Base-by-base conservation (phyloP, 2,113 vertebrate species). In the Burhinus bistriatus region DNA sequence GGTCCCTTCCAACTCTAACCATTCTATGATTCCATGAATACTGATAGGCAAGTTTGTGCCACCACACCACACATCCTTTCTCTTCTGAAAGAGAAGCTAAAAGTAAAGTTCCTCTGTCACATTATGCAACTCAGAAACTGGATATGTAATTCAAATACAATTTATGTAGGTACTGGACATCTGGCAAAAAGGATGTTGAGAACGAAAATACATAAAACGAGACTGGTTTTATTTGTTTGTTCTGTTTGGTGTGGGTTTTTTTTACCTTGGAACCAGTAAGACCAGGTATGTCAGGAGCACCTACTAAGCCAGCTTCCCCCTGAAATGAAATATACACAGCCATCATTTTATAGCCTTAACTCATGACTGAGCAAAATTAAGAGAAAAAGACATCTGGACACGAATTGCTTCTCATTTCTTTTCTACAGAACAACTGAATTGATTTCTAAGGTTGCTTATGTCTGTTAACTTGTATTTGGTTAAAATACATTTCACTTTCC, bases 301-400 rank as follows among this genome's bases (percentile, higher is more conserved):
- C 97, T 81, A 36, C 52, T 75, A 96, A 96, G 76, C 90, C 97
- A 96, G 93, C 82, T 97, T 98, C 91, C 58, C 97, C 97, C 97
- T 98, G 90, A 96, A 98, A 98, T 15, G 93, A 97, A 95, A 83
- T 23, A 83, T 76, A 91, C 16, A n/a, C 51, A 75, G 42, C 25
- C 64, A 58, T 75, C 30, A 75, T 81, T 75, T 86, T 38, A 92
- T 27, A 76, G 9, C 42, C n/a, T 30, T 69, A 57, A 71, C 34
- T 78, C 38, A 71, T 3, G 36, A 45, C 54, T 22, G 42, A 87
- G 47, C 14, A 58, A 95, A 84, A 51, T 40, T 49, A 64, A 86
- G 47, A 88, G 6, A 73, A 80, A 93, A 65, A 29, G 22, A 40
- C 32, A 69, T 38, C 21, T 68, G 45, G 54, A 55, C 7, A 55